Evolutionary conservation across 1,140 invertebrate species (phyloP).

Genomic region (Pantala flavescens): DNA sequence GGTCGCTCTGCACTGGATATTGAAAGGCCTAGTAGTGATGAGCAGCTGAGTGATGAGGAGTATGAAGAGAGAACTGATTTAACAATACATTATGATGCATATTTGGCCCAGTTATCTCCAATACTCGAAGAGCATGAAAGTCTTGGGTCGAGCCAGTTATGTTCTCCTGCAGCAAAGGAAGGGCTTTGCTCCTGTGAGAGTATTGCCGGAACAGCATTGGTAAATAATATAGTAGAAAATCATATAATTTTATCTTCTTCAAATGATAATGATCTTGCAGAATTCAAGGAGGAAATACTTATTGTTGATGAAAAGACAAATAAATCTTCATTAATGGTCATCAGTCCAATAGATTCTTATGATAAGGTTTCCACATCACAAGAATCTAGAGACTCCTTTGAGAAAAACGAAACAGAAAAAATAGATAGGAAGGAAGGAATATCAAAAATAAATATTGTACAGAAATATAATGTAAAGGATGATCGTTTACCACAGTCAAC

Average conservation of each 20-base stretch:
- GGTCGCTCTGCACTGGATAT: constrained; percentile 37
- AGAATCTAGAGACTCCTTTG: constrained; percentile 29
- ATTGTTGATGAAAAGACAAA: not conserved
- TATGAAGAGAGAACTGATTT: constrained; percentile 34
- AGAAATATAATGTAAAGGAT: not conserved
- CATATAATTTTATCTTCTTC: not conserved
- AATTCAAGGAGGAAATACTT: not conserved
- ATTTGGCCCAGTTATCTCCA: constrained; percentile 46
- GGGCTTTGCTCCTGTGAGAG: not conserved
- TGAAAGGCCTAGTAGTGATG: constrained; percentile 29
- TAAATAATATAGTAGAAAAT: not conserved
- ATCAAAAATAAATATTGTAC: not conserved
- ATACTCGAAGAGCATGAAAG: constrained; percentile 47
- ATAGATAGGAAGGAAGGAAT: not conserved
- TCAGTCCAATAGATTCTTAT: not conserved
- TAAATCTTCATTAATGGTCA: not conserved
- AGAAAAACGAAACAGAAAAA: constrained; percentile 9
- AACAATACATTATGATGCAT: constrained; percentile 42
- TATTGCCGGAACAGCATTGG: not conserved
- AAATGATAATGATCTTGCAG: not conserved
- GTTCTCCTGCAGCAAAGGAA: constrained; percentile 12
- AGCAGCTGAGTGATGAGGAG: constrained; percentile 27
- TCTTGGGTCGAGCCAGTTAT: constrained; percentile 21
- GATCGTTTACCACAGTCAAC: not conserved
- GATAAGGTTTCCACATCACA: constrained; percentile 11